A percentile compares a stretch with the other conserved stretches of the same genome.
These are phyloP conservation scores for Patagioenas fasciata DNA, from an alignment of 2,113 vertebrate species.

Conservation along the genomic window DNA sequence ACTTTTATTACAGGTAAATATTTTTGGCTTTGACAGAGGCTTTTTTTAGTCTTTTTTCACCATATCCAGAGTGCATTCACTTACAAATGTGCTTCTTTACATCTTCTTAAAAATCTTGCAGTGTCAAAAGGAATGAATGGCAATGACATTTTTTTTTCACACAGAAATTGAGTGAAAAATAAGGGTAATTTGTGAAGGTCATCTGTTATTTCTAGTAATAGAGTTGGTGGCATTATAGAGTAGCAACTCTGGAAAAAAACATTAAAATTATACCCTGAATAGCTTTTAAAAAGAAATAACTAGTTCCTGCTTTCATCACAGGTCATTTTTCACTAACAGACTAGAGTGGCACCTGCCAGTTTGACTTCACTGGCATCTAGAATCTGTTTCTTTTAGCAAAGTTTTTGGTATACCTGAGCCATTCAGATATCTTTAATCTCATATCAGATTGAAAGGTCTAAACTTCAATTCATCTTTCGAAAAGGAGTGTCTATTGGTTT, in stretches of 20 bases:
- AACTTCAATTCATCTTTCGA: not conserved
- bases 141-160: not conserved
- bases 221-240: not conserved
- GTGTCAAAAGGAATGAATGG: not conserved
- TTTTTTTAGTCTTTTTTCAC: not conserved
- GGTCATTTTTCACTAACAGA: slow-evolving; percentile 20
- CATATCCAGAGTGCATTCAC: not conserved
- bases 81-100: not conserved
- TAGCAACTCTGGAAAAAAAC: not conserved
- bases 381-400: slow-evolving; percentile 8
- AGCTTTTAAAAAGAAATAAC: not conserved
- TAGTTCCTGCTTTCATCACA: not conserved
- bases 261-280: slow-evolving; percentile 19
- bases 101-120: not conserved
- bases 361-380: not conserved
- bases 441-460: not conserved
- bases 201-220: not conserved
- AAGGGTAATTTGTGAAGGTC: slow-evolving; percentile 13
- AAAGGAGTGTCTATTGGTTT: not conserved
- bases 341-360: not conserved
- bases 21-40: not conserved
- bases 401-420: not conserved
- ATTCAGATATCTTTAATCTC: not conserved
- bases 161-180: slow-evolving; percentile 1
- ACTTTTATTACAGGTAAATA: not conserved